Evolutionary conservation across 2,797 vertebrate species (phyloP), one percentile per base, ranked within the genome.

Genomic region (Enoplosus armatus): DNA sequence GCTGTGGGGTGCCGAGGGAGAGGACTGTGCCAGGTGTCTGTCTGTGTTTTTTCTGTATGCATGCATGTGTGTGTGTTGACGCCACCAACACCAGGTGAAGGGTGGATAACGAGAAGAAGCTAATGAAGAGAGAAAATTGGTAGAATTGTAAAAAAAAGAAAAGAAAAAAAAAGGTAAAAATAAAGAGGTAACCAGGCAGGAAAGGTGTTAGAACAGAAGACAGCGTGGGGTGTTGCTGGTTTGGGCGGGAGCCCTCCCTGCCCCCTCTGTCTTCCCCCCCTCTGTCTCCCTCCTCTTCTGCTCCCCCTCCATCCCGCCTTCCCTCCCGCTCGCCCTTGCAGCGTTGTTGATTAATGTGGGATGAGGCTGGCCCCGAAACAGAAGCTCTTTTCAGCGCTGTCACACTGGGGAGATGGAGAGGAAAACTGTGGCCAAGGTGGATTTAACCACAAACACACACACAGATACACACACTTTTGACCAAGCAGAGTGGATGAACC

Each of bases 371-470:
- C 86, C 85, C 86, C 86, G 56, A 90, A 94, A 92, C 83, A 91
- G 87, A 91, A 88, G 92, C 86, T 92, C 92, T 86, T 80, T 93
- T 91, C 89, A 91, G 71, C 72, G 70, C 91, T 91, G 89, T 92
- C 91, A 92, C 82, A 86, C 6, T 87, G 83, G 83, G 88, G 92
- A 93, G 93, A 93, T 91, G 94, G 92, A 94, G 91, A 90, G 91
- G 85, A 85, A 92, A 91, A 92, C 87, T 88, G 92, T 89, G 87
- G 92, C 93, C 95, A 95, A 93, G 93, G 90, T 94, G 93, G 90
- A 94, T 82, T 90, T 87, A 88, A 88, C 88, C 87, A 92, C 90
- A 88, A 33, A 78, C 82, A 87, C 75, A 89, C 73, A 85, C 82
- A 79, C 75, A 82, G 55, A 78, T 51, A 85, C 45, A 74, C 43